Base-by-base conservation (phyloP, 2,113 vertebrate genomes). In the Elgaria multicarinata region DNA sequence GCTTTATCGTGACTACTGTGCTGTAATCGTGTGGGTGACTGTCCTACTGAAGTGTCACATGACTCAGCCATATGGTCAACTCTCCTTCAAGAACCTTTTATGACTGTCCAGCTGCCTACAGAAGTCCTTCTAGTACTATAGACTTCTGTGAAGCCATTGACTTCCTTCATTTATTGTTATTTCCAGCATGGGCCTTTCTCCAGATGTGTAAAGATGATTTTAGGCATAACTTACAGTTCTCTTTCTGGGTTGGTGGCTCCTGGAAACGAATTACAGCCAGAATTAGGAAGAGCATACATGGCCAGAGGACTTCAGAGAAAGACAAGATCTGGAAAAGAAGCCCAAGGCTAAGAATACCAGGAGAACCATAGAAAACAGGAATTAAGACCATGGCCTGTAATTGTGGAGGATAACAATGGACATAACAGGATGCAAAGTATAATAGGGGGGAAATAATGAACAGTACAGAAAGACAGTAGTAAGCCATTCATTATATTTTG, bases 221-320 rank as follows among this genome's bases (percentile, higher is more conserved):
- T 1, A 91, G 90, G 84, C 2, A 8, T 33, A 86, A 96, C 97
- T 93, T 95, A 98, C 97, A 97, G 14, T 86, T 97, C 44, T 97
- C 96, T 91, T 90, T 95, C 33, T 96, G 93, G 86, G 94, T 95
- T 33, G 96, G 97, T 36, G 96, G 94, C 50, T 97, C 95, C 87
- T 97, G 97, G 66, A 96, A 93, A 67, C 96, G 96, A 36, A 97
- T 86, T 5, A 94, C 92, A 9, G 92, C 95, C 90, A 97, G 95
- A 90, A 97, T 96, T 84, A 95, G 64, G 89, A 97, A 97, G 84
- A 98, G 95, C 4, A 90, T 88, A 26, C 97, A 97, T 1, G 97
- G 97, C 97, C 97, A 98, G 82, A 97, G 85, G 83, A 97, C 92
- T 87, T 98, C 97, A 24, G 95, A 90, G 0, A 97, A 91, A 86